These are phyloP conservation scores for Myotis findleyi DNA, from an alignment of 2,797 vertebrate species.

Conservation along the genomic window DNA sequence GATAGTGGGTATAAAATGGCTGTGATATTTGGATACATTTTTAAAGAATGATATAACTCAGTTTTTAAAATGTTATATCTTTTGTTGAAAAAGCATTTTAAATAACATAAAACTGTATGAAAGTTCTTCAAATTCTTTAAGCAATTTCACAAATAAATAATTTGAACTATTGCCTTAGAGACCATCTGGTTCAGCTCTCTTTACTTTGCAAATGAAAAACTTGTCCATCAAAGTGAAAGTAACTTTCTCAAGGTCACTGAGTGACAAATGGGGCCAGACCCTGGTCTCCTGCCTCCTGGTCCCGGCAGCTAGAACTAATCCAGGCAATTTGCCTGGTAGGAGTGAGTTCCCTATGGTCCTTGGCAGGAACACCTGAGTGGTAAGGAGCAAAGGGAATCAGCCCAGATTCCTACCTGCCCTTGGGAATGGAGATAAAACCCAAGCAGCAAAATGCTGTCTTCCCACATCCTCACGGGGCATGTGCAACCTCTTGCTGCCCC, in stretches of 20 bases:
- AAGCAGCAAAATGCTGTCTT: background rate
- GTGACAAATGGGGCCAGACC: background rate
- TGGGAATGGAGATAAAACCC: background rate
- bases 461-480: background rate
- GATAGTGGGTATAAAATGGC: background rate
- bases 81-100: constrained; percentile 16
- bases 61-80: background rate
- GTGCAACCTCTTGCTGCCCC: background rate
- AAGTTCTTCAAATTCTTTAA: constrained; percentile 50
- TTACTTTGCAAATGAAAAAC: constrained; percentile 35
- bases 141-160: constrained; percentile 6
- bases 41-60: background rate
- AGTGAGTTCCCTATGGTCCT: background rate
- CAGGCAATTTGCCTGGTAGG: background rate
- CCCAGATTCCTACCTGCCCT: background rate
- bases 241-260: background rate
- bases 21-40: background rate
- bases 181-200: background rate
- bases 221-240: background rate
- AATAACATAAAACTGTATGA: constrained; percentile 35
- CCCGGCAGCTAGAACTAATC: background rate
- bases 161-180: constrained; percentile 22
- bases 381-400: background rate
- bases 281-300: background rate
- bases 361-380: background rate